Conservation (phyloP, 2,113 vertebrate species). For the Phyllopteryx taeniolatus region DNA sequence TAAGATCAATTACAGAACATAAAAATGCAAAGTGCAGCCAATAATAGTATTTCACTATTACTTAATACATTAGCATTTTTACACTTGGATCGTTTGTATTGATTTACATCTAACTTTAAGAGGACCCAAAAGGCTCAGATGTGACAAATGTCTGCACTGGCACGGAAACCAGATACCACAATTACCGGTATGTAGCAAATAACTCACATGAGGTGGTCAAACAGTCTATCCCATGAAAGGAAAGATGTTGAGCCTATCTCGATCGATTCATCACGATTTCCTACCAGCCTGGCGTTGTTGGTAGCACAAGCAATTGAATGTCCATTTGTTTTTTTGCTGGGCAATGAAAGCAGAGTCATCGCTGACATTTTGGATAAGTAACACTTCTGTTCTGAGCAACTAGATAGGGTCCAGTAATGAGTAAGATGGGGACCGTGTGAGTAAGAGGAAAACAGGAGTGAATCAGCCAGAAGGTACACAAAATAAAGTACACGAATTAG, state of each 20-base stretch:
- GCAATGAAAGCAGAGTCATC: background rate
- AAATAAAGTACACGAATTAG: background rate
- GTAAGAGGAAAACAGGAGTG: background rate
- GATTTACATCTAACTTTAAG: background rate
- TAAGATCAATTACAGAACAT: background rate
- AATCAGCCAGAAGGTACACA: background rate
- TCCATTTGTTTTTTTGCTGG: background rate
- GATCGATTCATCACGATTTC: background rate
- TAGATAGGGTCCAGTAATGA: constrained; percentile 5
- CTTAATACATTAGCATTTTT: background rate
- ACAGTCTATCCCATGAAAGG: background rate
- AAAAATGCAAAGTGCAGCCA: background rate
- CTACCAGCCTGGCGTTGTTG: background rate
- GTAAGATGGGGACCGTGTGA: background rate
- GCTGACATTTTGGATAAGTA: constrained; percentile 1
- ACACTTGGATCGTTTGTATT: background rate
- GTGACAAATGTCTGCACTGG: constrained; percentile 1
- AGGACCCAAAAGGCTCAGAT: background rate
- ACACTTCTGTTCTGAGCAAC: background rate
- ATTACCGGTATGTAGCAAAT: background rate
- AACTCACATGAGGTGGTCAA: background rate
- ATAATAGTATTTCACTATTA: background rate
- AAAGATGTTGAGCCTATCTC: background rate
- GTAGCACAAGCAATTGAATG: background rate
- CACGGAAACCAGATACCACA: background rate